A percentile compares a stretch with the other conserved stretches of the same genome.
These are phyloP conservation scores for Tyrophagus putrescentiae DNA, from an alignment of 1,140 invertebrate genomes.

Conservation along the genomic window DNA sequence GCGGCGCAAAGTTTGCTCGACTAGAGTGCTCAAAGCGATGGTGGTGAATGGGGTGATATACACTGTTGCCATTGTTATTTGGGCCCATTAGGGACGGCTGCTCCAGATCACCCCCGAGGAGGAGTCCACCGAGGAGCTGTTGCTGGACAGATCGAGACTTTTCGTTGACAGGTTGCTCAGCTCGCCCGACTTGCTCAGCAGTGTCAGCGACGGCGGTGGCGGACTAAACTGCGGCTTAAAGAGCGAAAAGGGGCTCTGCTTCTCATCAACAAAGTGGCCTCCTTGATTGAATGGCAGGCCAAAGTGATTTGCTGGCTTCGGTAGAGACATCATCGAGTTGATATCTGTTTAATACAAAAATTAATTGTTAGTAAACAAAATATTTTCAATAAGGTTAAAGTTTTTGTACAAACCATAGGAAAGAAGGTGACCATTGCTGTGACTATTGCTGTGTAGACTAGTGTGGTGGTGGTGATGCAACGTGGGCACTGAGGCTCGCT, in stretches of 20 bases:
- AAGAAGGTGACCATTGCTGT: neutral
- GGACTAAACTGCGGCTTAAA: neutral
- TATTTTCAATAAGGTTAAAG: neutral
- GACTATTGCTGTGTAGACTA: neutral
- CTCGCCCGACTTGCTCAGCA: too few species aligned
- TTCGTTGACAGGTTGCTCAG: neutral
- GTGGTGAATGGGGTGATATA: too few species aligned
- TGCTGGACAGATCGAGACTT: neutral
- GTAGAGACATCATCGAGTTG: neutral
- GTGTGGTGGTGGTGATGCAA: neutral
- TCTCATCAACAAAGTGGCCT: neutral
- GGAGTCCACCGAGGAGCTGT: conserved; percentile 1
- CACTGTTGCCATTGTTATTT: too few species aligned
- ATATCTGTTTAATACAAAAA: neutral
- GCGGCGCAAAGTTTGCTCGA: neutral
- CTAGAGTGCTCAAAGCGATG: too few species aligned
- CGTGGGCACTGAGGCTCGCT: neutral
- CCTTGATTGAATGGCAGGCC: neutral
- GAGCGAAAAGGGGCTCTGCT: neutral
- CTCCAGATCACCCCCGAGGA: too few species aligned
- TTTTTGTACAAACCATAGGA: neutral
- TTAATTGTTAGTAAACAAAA: neutral
- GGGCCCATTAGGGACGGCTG: too few species aligned
- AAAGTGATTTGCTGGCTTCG: neutral
- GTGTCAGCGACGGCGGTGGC: neutral